Conservation (phyloP, 2,888 invertebrate genomes). For the Nemotelus nigrinus region DNA sequence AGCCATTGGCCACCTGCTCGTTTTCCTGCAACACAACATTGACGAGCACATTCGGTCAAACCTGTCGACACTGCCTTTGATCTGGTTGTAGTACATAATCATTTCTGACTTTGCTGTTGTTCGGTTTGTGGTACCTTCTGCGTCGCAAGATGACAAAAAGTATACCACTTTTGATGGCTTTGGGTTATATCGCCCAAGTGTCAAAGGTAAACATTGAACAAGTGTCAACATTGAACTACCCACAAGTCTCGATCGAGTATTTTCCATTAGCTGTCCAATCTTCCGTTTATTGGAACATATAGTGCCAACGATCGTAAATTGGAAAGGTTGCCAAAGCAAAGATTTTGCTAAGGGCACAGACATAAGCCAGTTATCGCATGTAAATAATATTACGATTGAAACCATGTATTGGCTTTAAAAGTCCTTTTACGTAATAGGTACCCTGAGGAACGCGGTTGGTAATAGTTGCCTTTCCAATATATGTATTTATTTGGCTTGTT, state of each 20-base stretch:
- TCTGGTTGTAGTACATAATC: constrained; percentile 47
- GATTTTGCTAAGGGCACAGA: neutral
- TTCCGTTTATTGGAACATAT: neutral
- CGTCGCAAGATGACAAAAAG: constrained; percentile 44
- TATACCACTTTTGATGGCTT: constrained; percentile 26
- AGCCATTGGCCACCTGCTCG: neutral
- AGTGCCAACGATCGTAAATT: neutral
- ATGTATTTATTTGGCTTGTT: neutral
- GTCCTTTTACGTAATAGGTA: neutral
- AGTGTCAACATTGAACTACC: constrained; percentile 38
- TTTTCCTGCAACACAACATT: constrained; percentile 18
- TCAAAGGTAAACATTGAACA: no score
- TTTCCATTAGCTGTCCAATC: neutral
- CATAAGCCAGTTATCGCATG: no score
- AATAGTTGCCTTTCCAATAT: neutral
- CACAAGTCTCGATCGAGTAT: no score
- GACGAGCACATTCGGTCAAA: constrained; percentile 50
- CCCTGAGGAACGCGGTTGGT: neutral
- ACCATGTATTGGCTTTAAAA: neutral
- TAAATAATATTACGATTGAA: neutral
- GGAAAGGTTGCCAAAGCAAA: neutral
- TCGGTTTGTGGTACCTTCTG: neutral
- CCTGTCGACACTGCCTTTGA: constrained; percentile 49
- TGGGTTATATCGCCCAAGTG: constrained; percentile 1
- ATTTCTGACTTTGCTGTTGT: constrained; percentile 44